Evolutionary conservation across 92 coral and sea anemone species (phyloP).

Genomic region (Epizoanthus stellaris): DNA sequence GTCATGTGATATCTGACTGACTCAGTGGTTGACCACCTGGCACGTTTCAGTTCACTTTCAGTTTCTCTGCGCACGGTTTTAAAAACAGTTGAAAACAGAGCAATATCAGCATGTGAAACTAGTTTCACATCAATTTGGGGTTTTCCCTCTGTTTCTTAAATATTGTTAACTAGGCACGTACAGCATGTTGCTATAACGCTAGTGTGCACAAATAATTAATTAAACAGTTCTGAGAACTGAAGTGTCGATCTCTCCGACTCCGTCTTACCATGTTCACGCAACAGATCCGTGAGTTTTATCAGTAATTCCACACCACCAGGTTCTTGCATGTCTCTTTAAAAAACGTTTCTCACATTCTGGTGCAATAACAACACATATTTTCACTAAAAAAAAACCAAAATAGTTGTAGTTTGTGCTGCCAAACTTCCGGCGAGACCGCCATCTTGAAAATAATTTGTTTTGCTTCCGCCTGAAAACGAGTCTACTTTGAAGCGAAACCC

Average conservation of each 20-base stretch:
- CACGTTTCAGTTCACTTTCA: too few relatives aligned
- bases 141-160: too few relatives aligned
- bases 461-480: conserved; percentile 52
- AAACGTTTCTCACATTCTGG: conserved; percentile 2
- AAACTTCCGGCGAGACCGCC: conserved; percentile 39
- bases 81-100: too few relatives aligned
- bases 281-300: conserved; percentile 70
- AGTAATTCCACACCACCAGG: conserved; percentile 82
- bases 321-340: conserved; percentile 69
- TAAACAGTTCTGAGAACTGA: too few relatives aligned
- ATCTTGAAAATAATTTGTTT: neutral
- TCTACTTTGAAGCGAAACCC: conserved; percentile 21
- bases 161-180: neutral
- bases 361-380: neutral
- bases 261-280: conserved; percentile 79
- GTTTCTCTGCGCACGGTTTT: too few relatives aligned
- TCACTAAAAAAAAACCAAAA: neutral
- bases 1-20: too few relatives aligned
- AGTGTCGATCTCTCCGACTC: too few relatives aligned
- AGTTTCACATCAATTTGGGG: too few relatives aligned
- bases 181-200: too few relatives aligned
- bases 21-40: too few relatives aligned
- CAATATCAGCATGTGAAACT: too few relatives aligned
- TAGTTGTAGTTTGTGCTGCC: neutral
- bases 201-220: too few relatives aligned